Evolutionary conservation across 2,797 vertebrate genomes (phyloP), one percentile per base, ranked within the genome.

Genomic region (Poeciliopsis paucimaculata): DNA sequence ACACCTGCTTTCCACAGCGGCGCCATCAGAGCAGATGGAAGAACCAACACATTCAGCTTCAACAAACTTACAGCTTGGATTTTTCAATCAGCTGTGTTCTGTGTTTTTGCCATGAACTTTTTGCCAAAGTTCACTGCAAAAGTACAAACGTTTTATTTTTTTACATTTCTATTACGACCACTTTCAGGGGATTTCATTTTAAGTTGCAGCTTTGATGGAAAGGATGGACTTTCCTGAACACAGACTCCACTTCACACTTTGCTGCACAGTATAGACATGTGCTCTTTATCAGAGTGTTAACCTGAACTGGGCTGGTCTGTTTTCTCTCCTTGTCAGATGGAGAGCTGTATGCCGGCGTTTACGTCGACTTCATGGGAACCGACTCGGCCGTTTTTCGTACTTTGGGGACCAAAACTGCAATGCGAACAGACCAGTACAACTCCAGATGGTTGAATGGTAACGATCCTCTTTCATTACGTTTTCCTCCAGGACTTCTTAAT

Each of bases 291-390:
- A 41, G 88, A 78, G 79, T 91, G 86, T 86, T 77, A 87, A 45
- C 81, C 88, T 83, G 15, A 90, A 80, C 62, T 77, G 13, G 82
- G 68, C 60, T 80, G 12, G 81, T 64, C 66, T 81, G 66, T 89
- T 86, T 85, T 89, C 75, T 86, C 78, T 89, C 77, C 77, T 85
- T 86, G 79, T 82, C 95, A 99, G 98, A 99, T 81, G 98, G 98
- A 83, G 98, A 99, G 83, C 97, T 99, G 72, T 99, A 99, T 0
- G 97, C 98, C 0, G 98, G 98, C 0, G 98, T 99, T 83, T 99
- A 99, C 90, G 97, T 99, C 0, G 98, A 99, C 91, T 99, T 99
- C 93, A 99, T 99, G 98, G 98, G 98, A 93, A 99, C 98, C 0
- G 98, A 99, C 0, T 98, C 98, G 0, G 98, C 98, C 89, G 97